Evolutionary conservation across 2,113 vertebrate species (phyloP), one percentile per base, ranked within the genome.

Genomic region (Esox niger): DNA sequence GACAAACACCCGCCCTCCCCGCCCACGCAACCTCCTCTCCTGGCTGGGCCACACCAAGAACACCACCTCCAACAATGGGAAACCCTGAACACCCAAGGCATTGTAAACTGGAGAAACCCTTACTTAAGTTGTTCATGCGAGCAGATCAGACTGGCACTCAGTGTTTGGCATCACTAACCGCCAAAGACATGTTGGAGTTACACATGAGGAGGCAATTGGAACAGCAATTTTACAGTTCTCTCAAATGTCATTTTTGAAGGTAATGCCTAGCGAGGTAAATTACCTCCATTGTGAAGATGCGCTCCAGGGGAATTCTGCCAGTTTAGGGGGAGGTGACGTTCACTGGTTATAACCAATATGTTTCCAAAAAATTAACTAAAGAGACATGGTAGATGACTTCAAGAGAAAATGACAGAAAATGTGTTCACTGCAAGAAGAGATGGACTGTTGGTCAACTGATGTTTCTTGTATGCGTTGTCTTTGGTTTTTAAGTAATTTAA

Each of bases 41-140:
- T 94, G 94, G 93, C 88, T 95, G 49, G 69, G 79, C 68, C 87
- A 90, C 70, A 88, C 81, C 72, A 92, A 88, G 74, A 90, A 77
- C 61, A 67, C 87, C 68, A 87, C 68, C 84, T 86, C 81, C 5
- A 47, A 86, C 38, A 90, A 91, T 0, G 86, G 88, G 47, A 90
- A 87, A 68, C 80, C 79, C 1, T 89, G 84, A 92, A 64, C 31
- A 11, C 7, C 15, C n/a, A 20, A 13, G 6, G 27, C 17, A n/a
- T 21, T 54, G 49, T 21, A 43, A 31, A 7, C 20, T 2, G 27
- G 47, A 9, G 26, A 27, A 7, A 20, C 1, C 5, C 35, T 38
- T 6, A 11, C 35, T 38, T 6, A 11, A 49, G 20, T 10, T 3
- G 7, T 15, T 21, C 17, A 49, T 25, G 9, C 27, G 21, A n/a